A percentile compares a stretch with the other conserved stretches of the same genome.
Evolutionary conservation across 2,888 invertebrate species (phyloP).

Genomic region (Andrena flavipes): DNA sequence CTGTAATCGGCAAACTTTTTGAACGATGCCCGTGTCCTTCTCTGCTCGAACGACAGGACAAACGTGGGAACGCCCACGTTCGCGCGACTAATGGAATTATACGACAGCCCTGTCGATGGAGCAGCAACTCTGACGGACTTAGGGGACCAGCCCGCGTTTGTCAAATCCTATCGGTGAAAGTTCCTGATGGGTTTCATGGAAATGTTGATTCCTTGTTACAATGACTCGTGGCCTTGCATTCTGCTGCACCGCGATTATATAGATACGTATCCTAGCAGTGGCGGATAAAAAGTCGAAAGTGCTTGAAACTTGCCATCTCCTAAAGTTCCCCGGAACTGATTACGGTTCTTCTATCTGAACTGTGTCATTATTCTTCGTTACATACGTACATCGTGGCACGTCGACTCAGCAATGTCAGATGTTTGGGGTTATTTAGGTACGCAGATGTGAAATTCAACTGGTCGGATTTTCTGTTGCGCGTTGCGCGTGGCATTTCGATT

Average conservation of each 20-base stretch:
- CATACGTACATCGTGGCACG: not conserved
- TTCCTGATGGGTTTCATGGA: constrained; percentile 67
- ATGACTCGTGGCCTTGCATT: constrained; percentile 1
- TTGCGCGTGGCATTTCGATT: constrained; percentile 47
- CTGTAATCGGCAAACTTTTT: constrained; percentile 73
- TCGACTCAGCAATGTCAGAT: not conserved
- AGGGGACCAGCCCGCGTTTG: constrained; percentile 48
- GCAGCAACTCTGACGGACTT: constrained; percentile 59
- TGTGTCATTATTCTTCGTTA: not conserved
- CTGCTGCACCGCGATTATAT: constrained; percentile 31
- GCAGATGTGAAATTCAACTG: not conserved
- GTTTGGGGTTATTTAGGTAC: not conserved
- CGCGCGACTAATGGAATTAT: constrained; percentile 76
- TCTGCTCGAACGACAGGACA: constrained; percentile 49
- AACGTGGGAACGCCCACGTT: constrained; percentile 69
- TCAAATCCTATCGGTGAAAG: constrained; percentile 67
- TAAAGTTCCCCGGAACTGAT: not conserved
- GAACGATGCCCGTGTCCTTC: constrained; percentile 62
- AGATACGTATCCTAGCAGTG: constrained; percentile 5
- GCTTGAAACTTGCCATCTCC: not conserved
- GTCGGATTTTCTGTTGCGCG: constrained; percentile 22
- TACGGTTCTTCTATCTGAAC: not conserved
- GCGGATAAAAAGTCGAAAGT: constrained; percentile 32
- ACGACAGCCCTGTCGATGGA: constrained; percentile 62
- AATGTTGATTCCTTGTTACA: constrained; percentile 56